Base-by-base conservation (phyloP, 2,113 vertebrate genomes). In the Carassius auratus region DNA sequence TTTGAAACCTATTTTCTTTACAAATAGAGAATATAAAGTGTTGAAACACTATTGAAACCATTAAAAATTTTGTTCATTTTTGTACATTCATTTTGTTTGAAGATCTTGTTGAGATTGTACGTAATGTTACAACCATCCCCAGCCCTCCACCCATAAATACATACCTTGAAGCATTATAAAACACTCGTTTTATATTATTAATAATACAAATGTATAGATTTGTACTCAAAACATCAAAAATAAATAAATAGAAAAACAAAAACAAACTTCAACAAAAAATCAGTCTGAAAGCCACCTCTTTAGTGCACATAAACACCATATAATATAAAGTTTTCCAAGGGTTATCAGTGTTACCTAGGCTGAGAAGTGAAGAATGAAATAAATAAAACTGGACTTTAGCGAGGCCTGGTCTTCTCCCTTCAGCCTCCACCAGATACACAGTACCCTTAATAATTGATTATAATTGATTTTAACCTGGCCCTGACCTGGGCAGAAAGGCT, bases 401-500 rank as follows among this genome's bases (percentile, higher is more conserved):
- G 55, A 57, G 50, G n/a, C 42, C 5, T 15, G 75, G 59, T 23
- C 81, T 83, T 61, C 85, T 76, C 84, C 84, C 93, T 95, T 92
- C 85, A 86, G 81, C 84, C 15, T 73, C 61, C 76, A 68, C 74
- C 30, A 91, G 94, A 90, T 93, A 95, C 92, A 93, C 92, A 94
- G 90, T 90, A 92, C 91, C 90, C 91, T 98, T 96, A 98, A 98
- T 98, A 97, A 97, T 99, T 96, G 94, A 98, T 97, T 92, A 95
- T 93, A 95, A 97, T 97, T 97, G 96, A 97, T 98, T 97, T 96
- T 95, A 96, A 97, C 95, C 94, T 93, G 92, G 95, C 94, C 94
- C 93, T 97, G 95, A 97, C 95, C 96, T 95, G 94, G 94, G 93
- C 92, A 92, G 92, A 94, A 94, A 94, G 93, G 94, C 94, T 95